Evolutionary conservation across 2,797 vertebrate species (phyloP).

Genomic region (Dryobates pubescens): DNA sequence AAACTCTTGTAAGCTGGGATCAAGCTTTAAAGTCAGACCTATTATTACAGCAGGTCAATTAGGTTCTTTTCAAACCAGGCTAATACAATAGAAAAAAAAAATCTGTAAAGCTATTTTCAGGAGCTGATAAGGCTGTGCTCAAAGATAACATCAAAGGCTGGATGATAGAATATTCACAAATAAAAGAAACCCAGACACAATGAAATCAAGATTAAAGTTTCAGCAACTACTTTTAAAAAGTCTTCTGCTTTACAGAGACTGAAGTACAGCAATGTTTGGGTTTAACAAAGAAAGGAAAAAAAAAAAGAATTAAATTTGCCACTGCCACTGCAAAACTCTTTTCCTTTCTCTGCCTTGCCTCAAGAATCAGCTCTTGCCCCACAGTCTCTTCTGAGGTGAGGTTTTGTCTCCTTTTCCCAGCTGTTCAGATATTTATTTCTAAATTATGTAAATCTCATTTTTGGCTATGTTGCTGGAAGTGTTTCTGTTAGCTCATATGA

Average conservation of each 20-base stretch:
- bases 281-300: too few species aligned
- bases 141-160: conserved; percentile 60
- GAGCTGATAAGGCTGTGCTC: conserved; percentile 44
- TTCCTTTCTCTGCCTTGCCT: not conserved
- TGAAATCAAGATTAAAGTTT: conserved; percentile 56
- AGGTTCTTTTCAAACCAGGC: conserved; percentile 57
- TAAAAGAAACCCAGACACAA: conserved; percentile 62
- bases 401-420: not conserved
- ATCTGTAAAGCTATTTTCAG: conserved; percentile 63
- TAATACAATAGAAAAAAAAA: conserved; percentile 50
- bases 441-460: not conserved
- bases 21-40: conserved; percentile 67
- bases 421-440: not conserved
- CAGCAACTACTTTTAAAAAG: conserved; percentile 1
- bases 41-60: conserved; percentile 74
- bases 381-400: not conserved
- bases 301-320: not conserved
- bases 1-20: conserved; percentile 63
- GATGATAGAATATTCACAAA: conserved; percentile 68
- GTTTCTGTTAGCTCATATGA: not conserved
- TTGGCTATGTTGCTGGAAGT: not conserved
- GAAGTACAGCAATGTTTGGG: not conserved
- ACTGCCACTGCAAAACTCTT: not conserved
- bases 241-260: not conserved
- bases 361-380: not conserved